These are phyloP conservation scores for Diloba caeruleocephala DNA, from an alignment of 2,888 invertebrate species.

Conservation along the genomic window DNA sequence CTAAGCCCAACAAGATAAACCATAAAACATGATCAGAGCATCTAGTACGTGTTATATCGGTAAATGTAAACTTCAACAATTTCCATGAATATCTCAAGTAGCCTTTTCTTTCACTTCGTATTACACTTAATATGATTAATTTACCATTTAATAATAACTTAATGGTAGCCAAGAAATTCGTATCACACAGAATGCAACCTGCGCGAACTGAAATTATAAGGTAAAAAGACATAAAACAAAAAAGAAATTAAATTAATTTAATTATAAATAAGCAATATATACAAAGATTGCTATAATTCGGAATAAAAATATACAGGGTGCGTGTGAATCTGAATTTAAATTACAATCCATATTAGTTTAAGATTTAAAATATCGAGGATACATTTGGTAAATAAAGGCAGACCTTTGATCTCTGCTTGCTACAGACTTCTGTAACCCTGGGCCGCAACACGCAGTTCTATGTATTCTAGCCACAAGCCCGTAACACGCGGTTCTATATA, in stretches of 20 bases:
- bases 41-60: too few relatives aligned
- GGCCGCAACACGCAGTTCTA: too few relatives aligned
- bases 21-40: too few relatives aligned
- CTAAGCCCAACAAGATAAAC: not conserved
- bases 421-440: too few relatives aligned
- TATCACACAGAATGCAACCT: not conserved
- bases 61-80: too few relatives aligned
- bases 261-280: conserved; percentile 53
- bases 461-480: too few relatives aligned
- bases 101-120: not conserved
- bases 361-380: too few relatives aligned
- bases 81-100: not conserved
- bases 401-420: too few relatives aligned
- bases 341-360: conserved; percentile 20
- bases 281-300: conserved; percentile 50
- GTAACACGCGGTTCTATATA: too few relatives aligned
- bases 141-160: not conserved
- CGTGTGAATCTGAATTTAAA: conserved; percentile 13
- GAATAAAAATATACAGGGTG: conserved; percentile 41
- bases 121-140: too few relatives aligned
- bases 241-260: conserved; percentile 50
- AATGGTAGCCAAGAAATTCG: not conserved
- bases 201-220: not conserved
- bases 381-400: too few relatives aligned
- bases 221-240: conserved; percentile 26